Evolutionary conservation across 2,797 vertebrate genomes (phyloP), one percentile per base, ranked within the genome.

Genomic region (Enteromius mattozi): DNA sequence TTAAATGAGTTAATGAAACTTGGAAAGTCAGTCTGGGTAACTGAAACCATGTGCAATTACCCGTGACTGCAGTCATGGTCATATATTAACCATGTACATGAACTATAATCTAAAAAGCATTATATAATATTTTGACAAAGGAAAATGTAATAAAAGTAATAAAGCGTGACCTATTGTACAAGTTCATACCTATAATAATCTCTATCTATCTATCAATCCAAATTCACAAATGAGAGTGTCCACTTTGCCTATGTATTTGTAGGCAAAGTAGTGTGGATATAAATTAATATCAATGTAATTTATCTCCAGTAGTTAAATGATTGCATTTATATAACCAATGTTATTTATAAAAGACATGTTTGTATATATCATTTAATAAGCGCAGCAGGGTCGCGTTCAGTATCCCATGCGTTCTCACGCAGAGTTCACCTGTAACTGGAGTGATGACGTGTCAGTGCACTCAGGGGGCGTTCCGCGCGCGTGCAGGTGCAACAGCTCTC

Each of bases 401-500:
- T 49, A 21, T 47, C 40, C 17, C 40, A 6, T 19, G 49, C 21
- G 10, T 17, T 54, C 21, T 16, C 16, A 24, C 10, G 12, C 17
- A 30, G 19, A 24, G 42, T 40, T 74, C 85, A 89, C 88, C 88
- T 89, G 88, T 63, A 65, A 14, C 49, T 17, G 65, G 17, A 83
- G 56, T 35, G 82, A 61, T 78, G 86, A 84, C 86, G 86, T 81
- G 40, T 68, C 71, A 8, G 40, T 2, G 13, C 45, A 16, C 59
- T 16, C 35, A 59, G 66, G 82, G 78, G 86, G 82, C 65, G 78
- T 78, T 56, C 1, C 74, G 40, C 37, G 70, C 61, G 13, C 56
- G 12, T 37, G 86, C 86, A 88, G 88, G 88, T 89, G 80, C 85
- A 81, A 51, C 72, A 51, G 77, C 63, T 35, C 49, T 13, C 21